Evolutionary conservation across 2,888 invertebrate species (phyloP), one percentile per base, ranked within the genome.

Genomic region (Entomobrya proxima): DNA sequence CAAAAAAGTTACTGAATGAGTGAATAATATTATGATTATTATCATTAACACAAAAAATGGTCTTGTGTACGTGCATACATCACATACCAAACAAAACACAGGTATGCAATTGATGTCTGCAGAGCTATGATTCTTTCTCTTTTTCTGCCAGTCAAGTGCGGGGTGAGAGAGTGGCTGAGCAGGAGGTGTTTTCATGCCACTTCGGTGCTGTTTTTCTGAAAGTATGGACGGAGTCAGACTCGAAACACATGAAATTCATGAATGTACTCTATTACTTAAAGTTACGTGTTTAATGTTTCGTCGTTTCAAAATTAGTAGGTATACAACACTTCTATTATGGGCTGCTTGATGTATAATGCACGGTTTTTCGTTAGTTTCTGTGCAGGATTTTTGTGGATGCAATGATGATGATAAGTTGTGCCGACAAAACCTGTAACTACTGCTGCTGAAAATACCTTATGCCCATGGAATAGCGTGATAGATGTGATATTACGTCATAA

Each of bases 11-110:
- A 72, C 27, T 72, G 72, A 50, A 50, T 69, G 40, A 11, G 72
- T 72, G 72, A 72, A 72, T 72, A 72, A 13, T 72, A 47, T 72
- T 40, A 69, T 69, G 21, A 72, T 40, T 40, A 40, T 30, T 7
- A 72, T 72, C 30, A 72, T 50, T 50, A 72, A 40, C 44, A 69
- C 44, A 72, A 72, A 72, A 72, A 72, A 47, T 72, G 50, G 44
- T 44, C 47, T 50, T 47, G 72, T 35, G 11, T 44, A 15, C 18
- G 30, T 50, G 44, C 72, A 50, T 50, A 47, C 72, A 30, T 35
- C 44, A 69, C 44, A 47, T 30, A 30, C 30, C 47, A 72, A 47
- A 47, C 32, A 61, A 18, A 32, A 64, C 1, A 35, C 69, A 69
- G 69, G 69, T 69, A 69, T 69, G 44, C 44, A 15, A 24, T 0